phyloP scores from a whole-genome alignment of 2,888 invertebrate genomes.

The Philonicus albiceps region DNA sequence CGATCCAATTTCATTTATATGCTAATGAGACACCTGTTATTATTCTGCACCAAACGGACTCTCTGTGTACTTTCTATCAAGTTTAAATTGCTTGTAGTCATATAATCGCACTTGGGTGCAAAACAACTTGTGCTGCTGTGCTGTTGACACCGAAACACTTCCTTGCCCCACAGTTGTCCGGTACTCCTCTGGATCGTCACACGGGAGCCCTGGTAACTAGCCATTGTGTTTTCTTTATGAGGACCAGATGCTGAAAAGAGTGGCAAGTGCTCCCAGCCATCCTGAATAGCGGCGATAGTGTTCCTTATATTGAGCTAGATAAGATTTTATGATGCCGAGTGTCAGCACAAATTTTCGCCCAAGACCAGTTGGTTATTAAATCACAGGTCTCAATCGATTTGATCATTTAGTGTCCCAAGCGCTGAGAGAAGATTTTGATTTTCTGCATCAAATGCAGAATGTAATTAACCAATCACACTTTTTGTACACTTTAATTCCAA shows the following conservation, averaged over 20 bases:
- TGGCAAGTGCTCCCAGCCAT: neutral
- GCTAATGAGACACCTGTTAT: slow-evolving; percentile 55
- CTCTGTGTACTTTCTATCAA: slow-evolving; percentile 44
- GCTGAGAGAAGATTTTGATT: neutral
- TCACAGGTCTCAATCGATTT: neutral
- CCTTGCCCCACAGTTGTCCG: neutral
- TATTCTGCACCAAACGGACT: slow-evolving; percentile 50
- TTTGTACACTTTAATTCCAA: neutral
- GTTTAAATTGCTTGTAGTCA: slow-evolving; percentile 47
- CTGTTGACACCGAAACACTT: slow-evolving; percentile 32
- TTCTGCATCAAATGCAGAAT: neutral
- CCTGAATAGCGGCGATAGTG: neutral
- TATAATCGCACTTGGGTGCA: slow-evolving; percentile 46
- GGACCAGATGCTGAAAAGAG: slow-evolving; percentile 5
- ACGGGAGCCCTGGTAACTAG: neutral
- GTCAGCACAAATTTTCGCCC: neutral
- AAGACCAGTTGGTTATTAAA: slow-evolving; percentile 6
- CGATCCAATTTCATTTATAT: slow-evolving; percentile 55
- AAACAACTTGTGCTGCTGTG: slow-evolving; percentile 39
- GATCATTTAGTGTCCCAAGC: neutral
- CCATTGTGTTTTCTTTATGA: slow-evolving; percentile 16
- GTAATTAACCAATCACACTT: neutral
- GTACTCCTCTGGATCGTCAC: neutral
- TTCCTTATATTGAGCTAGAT: slow-evolving; percentile 2
- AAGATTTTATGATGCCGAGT: slow-evolving; percentile 11